Conservation (phyloP, 2,888 invertebrate genomes). For the Phaonia tiefii region DNA sequence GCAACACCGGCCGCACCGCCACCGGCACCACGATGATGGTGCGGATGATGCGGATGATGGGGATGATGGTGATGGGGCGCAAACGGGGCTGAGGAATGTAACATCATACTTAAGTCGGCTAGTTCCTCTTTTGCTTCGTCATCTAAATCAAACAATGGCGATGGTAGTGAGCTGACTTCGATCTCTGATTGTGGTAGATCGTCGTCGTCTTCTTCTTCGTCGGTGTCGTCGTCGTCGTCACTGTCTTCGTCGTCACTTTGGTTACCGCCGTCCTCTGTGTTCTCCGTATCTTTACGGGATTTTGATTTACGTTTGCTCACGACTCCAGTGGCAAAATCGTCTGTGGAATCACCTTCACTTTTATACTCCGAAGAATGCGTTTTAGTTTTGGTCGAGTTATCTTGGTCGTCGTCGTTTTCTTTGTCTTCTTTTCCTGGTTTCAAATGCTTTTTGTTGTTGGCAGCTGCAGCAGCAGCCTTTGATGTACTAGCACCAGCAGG, state of each 20-base stretch:
- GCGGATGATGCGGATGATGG: conserved; percentile 62
- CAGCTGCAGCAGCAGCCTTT: conserved; percentile 74
- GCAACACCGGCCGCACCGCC: conserved; percentile 69
- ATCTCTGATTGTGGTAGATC: conserved; percentile 73
- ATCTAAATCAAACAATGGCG: conserved; percentile 79
- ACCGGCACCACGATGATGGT: conserved; percentile 65
- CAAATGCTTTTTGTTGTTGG: conserved; percentile 61
- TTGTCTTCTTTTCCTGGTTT: conserved; percentile 58
- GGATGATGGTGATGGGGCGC: conserved; percentile 75
- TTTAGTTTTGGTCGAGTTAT: conserved; percentile 44
- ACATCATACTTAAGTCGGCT: conserved; percentile 78
- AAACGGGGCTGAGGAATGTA: conserved; percentile 79
- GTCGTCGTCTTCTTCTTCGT: conserved; percentile 68
- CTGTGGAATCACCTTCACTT: conserved; percentile 48
- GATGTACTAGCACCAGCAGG: conserved; percentile 76
- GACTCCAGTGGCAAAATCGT: conserved; percentile 32
- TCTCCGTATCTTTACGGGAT: conserved; percentile 12
- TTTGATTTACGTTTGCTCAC: conserved; percentile 56
- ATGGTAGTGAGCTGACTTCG: conserved; percentile 75
- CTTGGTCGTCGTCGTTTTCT: conserved; percentile 40
- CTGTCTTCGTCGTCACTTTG: conserved; percentile 52
- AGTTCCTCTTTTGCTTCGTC: conserved; percentile 79
- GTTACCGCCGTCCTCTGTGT: conserved; percentile 47
- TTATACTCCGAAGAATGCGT: conserved; percentile 38
- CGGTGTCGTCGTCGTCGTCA: conserved; percentile 24